phyloP scores from a whole-genome alignment of 2,797 vertebrate species.

The Echiichthys vipera region DNA sequence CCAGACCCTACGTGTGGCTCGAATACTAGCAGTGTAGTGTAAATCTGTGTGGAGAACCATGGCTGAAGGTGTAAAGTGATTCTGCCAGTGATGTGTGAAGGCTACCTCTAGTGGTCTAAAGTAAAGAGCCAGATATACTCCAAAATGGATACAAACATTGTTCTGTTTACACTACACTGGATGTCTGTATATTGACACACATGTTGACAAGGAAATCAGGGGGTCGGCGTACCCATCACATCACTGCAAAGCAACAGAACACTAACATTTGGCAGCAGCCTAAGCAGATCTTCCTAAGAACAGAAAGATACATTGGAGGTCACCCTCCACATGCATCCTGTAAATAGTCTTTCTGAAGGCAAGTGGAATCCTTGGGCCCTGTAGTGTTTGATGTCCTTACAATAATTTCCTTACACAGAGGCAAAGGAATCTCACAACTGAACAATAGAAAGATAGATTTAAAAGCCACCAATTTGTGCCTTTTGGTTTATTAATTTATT shows the following conservation, averaged over 20 bases:
- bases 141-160: not conserved
- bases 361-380: not conserved
- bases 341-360: not conserved
- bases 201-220: not conserved
- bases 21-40: not conserved
- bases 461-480: conserved; percentile 18
- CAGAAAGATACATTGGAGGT: conserved; percentile 20
- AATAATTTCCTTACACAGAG: conserved; percentile 14
- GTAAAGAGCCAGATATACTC: not conserved
- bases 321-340: conserved; percentile 35
- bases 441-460: conserved; percentile 22
- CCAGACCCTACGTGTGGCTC: no score
- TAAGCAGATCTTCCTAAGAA: not conserved
- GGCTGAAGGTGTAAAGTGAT: not conserved
- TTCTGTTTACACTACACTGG: not conserved
- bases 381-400: conserved; percentile 19
- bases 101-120: not conserved
- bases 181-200: not conserved
- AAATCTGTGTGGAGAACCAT: not conserved
- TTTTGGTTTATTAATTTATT: conserved; percentile 28
- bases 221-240: not conserved
- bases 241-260: conserved; percentile 8
- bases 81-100: not conserved
- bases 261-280: conserved; percentile 2
- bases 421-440: conserved; percentile 15